Percentiles rank a stretch among this genome's conserved stretches.
Evolutionary conservation across 2,113 vertebrate genomes (phyloP).

Genomic region (Phalacrocorax pelagicus): DNA sequence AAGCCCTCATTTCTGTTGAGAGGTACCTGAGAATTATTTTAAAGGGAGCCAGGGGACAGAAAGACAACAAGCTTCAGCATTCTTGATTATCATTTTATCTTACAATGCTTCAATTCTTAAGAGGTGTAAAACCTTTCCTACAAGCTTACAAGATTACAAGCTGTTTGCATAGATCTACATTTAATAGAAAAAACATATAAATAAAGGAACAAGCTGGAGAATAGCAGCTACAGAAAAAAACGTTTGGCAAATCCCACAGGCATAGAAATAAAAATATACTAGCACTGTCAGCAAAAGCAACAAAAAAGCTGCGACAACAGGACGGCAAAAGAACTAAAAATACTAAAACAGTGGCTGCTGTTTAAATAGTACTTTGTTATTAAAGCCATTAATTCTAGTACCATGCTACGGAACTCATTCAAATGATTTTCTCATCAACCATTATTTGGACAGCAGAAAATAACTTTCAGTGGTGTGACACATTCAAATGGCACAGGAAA

Average conservation of each 20-base stretch:
- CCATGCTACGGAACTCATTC: neutral
- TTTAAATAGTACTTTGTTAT: neutral
- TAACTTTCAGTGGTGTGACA: neutral
- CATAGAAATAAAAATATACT: neutral
- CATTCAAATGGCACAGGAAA: neutral
- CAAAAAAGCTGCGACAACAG: neutral
- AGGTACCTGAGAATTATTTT: slow-evolving; percentile 70
- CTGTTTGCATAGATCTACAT: neutral
- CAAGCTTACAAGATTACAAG: neutral
- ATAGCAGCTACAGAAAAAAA: neutral
- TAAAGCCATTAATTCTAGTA: neutral
- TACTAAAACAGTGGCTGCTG: neutral
- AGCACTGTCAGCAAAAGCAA: neutral
- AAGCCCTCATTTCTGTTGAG: slow-evolving; percentile 78
- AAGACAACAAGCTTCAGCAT: neutral
- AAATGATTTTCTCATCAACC: neutral
- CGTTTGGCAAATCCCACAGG: neutral
- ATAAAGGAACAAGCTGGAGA: neutral
- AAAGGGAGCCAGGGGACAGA: neutral
- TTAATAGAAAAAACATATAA: neutral
- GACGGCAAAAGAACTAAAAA: neutral
- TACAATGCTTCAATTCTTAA: neutral
- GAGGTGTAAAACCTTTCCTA: neutral
- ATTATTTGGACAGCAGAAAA: neutral
- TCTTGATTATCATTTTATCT: neutral